Evolutionary conservation across 2,113 vertebrate genomes (phyloP).

Genomic region (Pygoscelis antarcticus): DNA sequence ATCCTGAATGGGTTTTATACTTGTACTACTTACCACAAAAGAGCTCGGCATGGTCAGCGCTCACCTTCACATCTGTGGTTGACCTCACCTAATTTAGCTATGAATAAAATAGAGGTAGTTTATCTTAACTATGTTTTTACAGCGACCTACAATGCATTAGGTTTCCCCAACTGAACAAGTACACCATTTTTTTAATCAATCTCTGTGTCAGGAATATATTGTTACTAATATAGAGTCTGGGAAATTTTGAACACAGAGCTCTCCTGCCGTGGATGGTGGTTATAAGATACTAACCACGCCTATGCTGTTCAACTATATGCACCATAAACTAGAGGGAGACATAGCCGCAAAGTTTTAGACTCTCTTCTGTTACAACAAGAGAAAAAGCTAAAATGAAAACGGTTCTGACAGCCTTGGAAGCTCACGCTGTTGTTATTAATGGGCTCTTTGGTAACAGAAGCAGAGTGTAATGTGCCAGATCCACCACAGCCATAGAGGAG

Average conservation of each 20-base stretch:
- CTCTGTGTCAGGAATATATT: not conserved
- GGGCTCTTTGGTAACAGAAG: not conserved
- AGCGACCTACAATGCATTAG: not conserved
- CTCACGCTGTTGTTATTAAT: slow-evolving; percentile 28
- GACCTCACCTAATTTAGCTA: not conserved
- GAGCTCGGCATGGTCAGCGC: accelerated
- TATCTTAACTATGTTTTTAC: not conserved
- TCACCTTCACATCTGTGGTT: not conserved
- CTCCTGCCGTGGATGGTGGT: not conserved
- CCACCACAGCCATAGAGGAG: not conserved
- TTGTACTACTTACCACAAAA: not conserved
- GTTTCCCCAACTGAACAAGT: not conserved
- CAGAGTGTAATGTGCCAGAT: not conserved
- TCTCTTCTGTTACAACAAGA: not conserved
- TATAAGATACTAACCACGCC: not conserved
- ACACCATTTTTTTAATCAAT: not conserved
- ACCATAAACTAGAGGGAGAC: slow-evolving; percentile 14
- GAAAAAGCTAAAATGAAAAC: slow-evolving; percentile 8
- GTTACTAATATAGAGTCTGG: not conserved
- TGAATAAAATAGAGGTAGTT: not conserved
- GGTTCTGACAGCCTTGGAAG: slow-evolving; percentile 33
- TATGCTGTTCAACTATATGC: not conserved
- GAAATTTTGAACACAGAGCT: not conserved
- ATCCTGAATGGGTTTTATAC: not conserved
- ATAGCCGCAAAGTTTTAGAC: not conserved